Evolutionary conservation across 1,140 invertebrate genomes (phyloP).

Genomic region (Panonychus citri): DNA sequence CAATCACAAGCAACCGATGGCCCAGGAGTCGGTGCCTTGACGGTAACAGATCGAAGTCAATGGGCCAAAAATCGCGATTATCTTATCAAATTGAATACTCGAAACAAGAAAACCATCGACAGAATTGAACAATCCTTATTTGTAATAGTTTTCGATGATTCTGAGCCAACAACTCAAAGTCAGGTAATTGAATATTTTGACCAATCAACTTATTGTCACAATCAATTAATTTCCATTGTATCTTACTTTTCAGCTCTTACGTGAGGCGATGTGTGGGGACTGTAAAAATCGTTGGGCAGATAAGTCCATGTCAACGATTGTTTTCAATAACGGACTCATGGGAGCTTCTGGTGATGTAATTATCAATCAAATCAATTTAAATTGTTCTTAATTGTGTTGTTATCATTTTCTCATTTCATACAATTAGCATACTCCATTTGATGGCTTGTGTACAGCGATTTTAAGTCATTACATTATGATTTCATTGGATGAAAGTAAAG

Average conservation of each 20-base stretch:
- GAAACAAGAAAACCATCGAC: conserved; percentile 14
- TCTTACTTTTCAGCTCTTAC: background rate
- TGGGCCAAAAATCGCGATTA: conserved; percentile 20
- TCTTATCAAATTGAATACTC: conserved; percentile 11
- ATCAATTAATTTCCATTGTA: background rate
- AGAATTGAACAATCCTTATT: conserved; percentile 19
- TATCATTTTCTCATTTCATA: background rate
- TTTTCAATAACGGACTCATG: conserved; percentile 27
- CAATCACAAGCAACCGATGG: conserved; percentile 12
- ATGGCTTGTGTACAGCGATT: conserved; percentile 30
- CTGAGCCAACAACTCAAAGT: conserved; percentile 14
- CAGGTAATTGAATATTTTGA: conserved; percentile 16
- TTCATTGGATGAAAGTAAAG: conserved; percentile 17
- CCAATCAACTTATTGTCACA: background rate
- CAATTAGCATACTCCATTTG: conserved; percentile 29
- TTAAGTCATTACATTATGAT: conserved; percentile 20
- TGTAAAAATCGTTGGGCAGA: conserved; percentile 31
- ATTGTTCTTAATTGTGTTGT: background rate
- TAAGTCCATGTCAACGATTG: conserved; percentile 25
- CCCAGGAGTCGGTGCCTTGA: conserved; percentile 18
- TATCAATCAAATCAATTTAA: conserved; percentile 6
- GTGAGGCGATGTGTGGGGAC: conserved; percentile 22
- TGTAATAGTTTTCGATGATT: conserved; percentile 20
- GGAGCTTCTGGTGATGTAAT: conserved; percentile 23
- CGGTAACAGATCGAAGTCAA: conserved; percentile 16